Conservation (phyloP, 1,140 invertebrate species). For the Liolophura sinensis region DNA sequence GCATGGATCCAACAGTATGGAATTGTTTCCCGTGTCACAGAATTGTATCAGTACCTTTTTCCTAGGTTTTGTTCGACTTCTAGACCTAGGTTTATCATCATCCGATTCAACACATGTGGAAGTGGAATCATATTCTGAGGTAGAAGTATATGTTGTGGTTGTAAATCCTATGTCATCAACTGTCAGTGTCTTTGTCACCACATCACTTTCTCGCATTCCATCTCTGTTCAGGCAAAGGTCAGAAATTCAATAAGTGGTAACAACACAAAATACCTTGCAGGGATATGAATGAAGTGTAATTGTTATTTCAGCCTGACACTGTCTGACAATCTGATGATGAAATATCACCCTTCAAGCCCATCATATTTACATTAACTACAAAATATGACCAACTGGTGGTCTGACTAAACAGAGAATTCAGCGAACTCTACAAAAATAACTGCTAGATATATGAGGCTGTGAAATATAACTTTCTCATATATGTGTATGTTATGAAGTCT, state of each 20-base stretch:
- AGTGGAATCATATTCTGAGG: too few relatives aligned
- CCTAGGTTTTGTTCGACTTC: too few relatives aligned
- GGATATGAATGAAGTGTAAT: neutral
- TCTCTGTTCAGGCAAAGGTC: conserved; percentile 34
- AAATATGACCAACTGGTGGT: neutral
- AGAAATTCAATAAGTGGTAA: neutral
- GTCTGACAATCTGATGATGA: neutral
- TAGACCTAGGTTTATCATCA: too few relatives aligned
- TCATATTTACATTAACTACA: neutral
- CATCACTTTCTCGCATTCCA: conserved; percentile 56
- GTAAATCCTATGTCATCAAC: conserved; percentile 42
- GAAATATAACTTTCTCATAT: neutral
- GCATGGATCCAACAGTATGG: too few relatives aligned
- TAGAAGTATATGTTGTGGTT: conserved; percentile 2
- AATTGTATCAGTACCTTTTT: too few relatives aligned
- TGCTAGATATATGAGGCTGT: too few relatives aligned
- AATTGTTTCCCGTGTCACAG: too few relatives aligned
- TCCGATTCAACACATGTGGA: too few relatives aligned
- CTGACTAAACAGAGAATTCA: neutral
- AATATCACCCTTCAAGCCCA: neutral
- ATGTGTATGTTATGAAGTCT: neutral
- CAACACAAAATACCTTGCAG: neutral
- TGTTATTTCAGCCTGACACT: too few relatives aligned
- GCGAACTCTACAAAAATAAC: neutral
- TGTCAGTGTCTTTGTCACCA: conserved; percentile 54